phyloP scores from a whole-genome alignment of 2,888 invertebrate genomes.

The Tenthredo amoena region DNA sequence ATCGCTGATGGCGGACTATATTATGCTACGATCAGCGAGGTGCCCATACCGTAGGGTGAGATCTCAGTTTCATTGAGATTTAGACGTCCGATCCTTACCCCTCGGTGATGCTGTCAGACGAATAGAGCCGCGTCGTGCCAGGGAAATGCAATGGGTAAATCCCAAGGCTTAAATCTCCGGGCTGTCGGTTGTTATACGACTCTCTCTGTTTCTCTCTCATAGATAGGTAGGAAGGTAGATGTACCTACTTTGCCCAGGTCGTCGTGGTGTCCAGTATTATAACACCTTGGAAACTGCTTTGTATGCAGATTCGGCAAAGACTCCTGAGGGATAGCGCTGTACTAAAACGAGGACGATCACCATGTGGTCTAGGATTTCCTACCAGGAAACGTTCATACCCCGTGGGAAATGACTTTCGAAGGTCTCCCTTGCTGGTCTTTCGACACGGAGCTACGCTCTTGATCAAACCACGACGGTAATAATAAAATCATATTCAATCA shows the following conservation, averaged over 20 bases:
- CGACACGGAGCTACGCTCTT: background rate
- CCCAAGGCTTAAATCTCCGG: constrained; percentile 28
- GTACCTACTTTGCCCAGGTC: constrained; percentile 5
- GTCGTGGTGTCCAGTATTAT: background rate
- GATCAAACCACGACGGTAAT: background rate
- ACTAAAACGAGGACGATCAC: background rate
- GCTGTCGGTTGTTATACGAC: constrained; percentile 29
- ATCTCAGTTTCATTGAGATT: constrained; percentile 40
- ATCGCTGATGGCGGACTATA: constrained; percentile 16
- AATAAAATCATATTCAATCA: constrained; percentile 10
- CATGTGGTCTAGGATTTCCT: constrained; percentile 31
- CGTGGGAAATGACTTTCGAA: constrained; percentile 28
- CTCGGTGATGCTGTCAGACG: background rate
- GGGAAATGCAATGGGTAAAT: constrained; percentile 35
- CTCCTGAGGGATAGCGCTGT: constrained; percentile 3
- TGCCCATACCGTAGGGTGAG: constrained; percentile 14
- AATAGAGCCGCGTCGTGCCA: constrained; percentile 1
- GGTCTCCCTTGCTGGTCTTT: background rate
- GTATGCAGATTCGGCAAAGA: constrained; percentile 41
- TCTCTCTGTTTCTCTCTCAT: background rate
- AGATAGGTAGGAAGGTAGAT: background rate
- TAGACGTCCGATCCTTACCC: constrained; percentile 22
- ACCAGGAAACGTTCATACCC: background rate
- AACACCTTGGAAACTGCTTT: constrained; percentile 40
- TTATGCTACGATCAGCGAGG: constrained; percentile 19